A percentile compares a stretch with the other conserved stretches of the same genome.
Evolutionary conservation across 2,888 invertebrate genomes (phyloP).

Genomic region (Gastracanthus pulcherrimus): DNA sequence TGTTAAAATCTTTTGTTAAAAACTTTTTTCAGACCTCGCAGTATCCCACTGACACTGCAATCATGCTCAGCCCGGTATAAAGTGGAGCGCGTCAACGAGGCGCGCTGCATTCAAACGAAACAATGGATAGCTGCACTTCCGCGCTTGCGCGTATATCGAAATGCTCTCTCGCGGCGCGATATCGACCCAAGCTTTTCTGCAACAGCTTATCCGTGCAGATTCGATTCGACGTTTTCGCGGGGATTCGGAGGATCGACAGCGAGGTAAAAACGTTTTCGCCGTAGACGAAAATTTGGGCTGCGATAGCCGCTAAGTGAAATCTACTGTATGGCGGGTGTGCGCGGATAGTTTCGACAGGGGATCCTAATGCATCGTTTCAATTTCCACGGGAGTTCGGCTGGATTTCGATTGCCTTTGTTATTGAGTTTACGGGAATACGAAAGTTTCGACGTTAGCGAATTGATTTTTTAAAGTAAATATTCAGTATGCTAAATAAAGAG

Average conservation of each 20-base stretch:
- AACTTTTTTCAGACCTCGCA: too few relatives aligned
- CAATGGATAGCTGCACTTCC: slow-evolving; percentile 4
- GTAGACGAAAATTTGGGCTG: not conserved
- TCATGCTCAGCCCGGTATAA: too few relatives aligned
- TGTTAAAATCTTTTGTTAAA: too few relatives aligned
- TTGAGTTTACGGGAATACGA: too few relatives aligned
- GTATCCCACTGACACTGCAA: too few relatives aligned
- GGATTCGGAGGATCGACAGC: not conserved
- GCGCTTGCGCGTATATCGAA: not conserved
- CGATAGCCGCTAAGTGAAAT: slow-evolving; percentile 15
- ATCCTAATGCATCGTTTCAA: not conserved
- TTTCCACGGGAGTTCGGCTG: too few relatives aligned
- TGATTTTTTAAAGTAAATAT: too few relatives aligned
- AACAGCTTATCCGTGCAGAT: not conserved
- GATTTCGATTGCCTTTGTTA: too few relatives aligned
- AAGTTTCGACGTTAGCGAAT: too few relatives aligned
- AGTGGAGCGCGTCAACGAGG: not conserved
- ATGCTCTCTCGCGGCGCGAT: not conserved
- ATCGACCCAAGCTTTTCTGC: too few relatives aligned
- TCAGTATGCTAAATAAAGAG: too few relatives aligned
- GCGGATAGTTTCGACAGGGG: not conserved
- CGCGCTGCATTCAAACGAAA: not conserved
- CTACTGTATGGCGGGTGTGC: not conserved
- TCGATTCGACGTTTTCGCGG: not conserved
- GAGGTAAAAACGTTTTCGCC: not conserved